Evolutionary conservation across 2,888 invertebrate genomes (phyloP).

Genomic region (Ectemnius continuus): DNA sequence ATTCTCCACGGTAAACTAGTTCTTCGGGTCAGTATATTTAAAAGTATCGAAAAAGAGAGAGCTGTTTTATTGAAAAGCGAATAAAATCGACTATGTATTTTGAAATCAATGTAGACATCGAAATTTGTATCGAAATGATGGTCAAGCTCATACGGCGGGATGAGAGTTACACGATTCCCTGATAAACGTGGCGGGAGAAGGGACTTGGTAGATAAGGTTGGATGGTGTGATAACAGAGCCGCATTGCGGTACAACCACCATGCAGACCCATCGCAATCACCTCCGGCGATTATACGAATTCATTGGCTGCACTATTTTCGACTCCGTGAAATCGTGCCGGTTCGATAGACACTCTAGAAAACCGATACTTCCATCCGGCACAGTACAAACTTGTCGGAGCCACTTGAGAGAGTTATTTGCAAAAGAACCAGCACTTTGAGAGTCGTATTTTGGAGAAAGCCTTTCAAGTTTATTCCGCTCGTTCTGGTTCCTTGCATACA

Average conservation of each 20-base stretch:
- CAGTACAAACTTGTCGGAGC: no score
- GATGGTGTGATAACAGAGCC: slow-evolving; percentile 72
- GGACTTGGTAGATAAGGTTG: slow-evolving; percentile 46
- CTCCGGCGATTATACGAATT: slow-evolving; percentile 50
- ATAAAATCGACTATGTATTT: no score
- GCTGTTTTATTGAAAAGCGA: no score
- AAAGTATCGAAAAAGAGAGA: no score
- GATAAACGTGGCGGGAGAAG: slow-evolving; percentile 18
- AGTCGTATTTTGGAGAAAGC: no score
- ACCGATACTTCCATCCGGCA: no score
- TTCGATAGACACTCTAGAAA: no score
- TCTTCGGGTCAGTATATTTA: no score
- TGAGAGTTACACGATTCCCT: slow-evolving; percentile 1
- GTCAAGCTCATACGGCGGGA: slow-evolving; percentile 15
- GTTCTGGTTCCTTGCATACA: not conserved
- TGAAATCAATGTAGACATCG: not conserved
- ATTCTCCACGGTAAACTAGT: no score
- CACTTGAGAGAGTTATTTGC: no score
- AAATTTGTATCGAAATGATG: slow-evolving; percentile 2
- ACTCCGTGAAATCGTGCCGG: slow-evolving; percentile 13
- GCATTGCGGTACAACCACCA: slow-evolving; percentile 72
- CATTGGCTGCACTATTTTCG: slow-evolving; percentile 28
- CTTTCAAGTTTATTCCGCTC: no score
- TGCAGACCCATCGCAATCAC: slow-evolving; percentile 52
- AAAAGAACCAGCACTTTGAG: no score